Evolutionary conservation across 2,888 invertebrate genomes (phyloP).

Genomic region (Chrysolina oricalcia): DNA sequence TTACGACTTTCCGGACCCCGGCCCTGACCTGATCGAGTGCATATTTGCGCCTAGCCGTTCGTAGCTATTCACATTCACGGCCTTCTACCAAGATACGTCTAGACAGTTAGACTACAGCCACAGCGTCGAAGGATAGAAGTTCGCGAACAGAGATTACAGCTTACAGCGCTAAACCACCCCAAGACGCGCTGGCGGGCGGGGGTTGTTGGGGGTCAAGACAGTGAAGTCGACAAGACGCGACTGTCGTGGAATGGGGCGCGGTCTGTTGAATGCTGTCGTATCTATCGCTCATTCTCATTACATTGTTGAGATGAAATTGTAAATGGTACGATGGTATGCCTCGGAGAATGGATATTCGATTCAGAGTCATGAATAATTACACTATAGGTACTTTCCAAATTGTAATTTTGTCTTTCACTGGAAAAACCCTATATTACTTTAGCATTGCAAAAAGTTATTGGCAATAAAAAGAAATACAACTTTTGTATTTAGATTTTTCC

Average conservation of each 20-base stretch:
- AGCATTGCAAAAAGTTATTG: no score
- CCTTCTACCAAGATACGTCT: background rate
- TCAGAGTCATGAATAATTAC: no score
- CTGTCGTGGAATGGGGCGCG: background rate
- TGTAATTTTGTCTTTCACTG: no score
- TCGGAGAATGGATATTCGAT: no score
- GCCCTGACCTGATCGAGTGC: constrained; percentile 3
- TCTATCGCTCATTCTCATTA: background rate
- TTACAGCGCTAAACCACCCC: background rate
- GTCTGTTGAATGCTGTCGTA: background rate
- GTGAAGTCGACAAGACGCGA: background rate
- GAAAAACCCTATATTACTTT: no score
- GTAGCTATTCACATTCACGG: background rate
- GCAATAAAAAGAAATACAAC: no score
- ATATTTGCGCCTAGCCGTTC: background rate
- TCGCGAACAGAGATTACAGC: background rate
- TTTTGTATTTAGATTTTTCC: no score
- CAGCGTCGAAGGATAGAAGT: background rate
- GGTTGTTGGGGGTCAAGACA: no score
- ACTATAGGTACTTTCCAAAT: no score
- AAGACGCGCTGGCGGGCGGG: background rate
- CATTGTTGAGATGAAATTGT: background rate
- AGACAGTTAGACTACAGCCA: constrained; percentile 5
- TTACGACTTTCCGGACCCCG: background rate
- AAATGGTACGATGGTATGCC: no score